Base-by-base conservation (phyloP, 2,888 invertebrate genomes). In the Cylindroiulus punctatus region DNA sequence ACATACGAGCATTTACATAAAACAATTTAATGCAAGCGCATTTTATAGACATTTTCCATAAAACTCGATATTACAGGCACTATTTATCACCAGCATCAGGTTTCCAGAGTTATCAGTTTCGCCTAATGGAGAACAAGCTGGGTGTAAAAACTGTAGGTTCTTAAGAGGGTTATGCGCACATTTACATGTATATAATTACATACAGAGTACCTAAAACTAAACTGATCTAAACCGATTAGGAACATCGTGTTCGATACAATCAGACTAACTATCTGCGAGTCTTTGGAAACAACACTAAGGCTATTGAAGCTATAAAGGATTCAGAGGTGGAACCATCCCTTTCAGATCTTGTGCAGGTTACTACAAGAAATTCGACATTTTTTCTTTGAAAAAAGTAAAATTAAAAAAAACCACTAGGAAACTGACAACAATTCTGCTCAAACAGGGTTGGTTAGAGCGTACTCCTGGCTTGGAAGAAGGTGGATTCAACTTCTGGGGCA, bases 101-200 rank as follows among this genome's bases (percentile, higher is more conserved):
- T 0, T 99, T 99, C 91, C 99, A 99, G 91, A 98, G 98, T 89
- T 91, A 98, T 57, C 97, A 99, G 91, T 99, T 99, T 91, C 94
- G 99, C 22, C 92, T 99, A 30, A 92, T 99, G 86, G 99, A 99
- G 92, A 99, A 99, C 90, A 99, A 98, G 90, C 90, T 94, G n/a
- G 94, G 94, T 47, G 90, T 94, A 1, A 91, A 91, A 89, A 92
- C 92, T 90, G 93, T 93, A 89, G 88, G 90, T 81, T 81, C n/a
- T 5, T 81, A 36, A 36, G 26, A n/a, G 47, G 22, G 44, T 4
- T 65, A 32, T 10, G 17, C 14, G 47, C 14, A 47, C 14, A 36
- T 42, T 5, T 5, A 47, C 3, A 47, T 47, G 1, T 17, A 47
- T 47, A 10, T 14, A 47, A 57, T 57, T n/a, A 7, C 22, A 36